Evolutionary conservation across 2,113 vertebrate genomes (phyloP).

Genomic region (Lamprologus speciosus): DNA sequence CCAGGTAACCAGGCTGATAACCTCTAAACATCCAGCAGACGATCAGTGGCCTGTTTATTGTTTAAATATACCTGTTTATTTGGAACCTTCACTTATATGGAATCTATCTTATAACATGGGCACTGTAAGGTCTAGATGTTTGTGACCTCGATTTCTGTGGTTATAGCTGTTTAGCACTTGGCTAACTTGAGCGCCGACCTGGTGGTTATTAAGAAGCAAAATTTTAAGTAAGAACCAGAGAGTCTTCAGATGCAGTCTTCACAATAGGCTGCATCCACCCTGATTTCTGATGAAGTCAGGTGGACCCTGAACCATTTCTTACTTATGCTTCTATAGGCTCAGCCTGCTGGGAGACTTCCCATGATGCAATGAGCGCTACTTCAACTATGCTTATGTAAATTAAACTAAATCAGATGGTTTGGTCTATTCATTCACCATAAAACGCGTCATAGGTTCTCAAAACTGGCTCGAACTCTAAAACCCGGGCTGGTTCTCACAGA

Average conservation of each 20-base stretch:
- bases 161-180: background rate
- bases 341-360: background rate
- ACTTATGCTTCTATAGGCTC: background rate
- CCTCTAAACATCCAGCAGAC: background rate
- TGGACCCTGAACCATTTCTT: background rate
- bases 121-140: background rate
- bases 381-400: background rate
- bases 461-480: background rate
- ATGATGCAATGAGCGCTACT: background rate
- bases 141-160: background rate
- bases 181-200: background rate
- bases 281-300: background rate
- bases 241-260: background rate
- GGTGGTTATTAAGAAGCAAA: background rate
- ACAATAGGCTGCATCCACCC: background rate
- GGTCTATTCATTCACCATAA: background rate
- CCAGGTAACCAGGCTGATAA: background rate
- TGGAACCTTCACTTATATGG: background rate
- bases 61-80: background rate
- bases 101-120: background rate
- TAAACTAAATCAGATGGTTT: background rate
- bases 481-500: background rate
- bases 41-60: background rate
- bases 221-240: background rate
- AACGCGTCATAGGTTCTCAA: background rate